A percentile compares a stretch with the other conserved stretches of the same genome.
These are phyloP conservation scores for Glaucidium brasilianum DNA, from an alignment of 2,113 vertebrate species.

Conservation along the genomic window DNA sequence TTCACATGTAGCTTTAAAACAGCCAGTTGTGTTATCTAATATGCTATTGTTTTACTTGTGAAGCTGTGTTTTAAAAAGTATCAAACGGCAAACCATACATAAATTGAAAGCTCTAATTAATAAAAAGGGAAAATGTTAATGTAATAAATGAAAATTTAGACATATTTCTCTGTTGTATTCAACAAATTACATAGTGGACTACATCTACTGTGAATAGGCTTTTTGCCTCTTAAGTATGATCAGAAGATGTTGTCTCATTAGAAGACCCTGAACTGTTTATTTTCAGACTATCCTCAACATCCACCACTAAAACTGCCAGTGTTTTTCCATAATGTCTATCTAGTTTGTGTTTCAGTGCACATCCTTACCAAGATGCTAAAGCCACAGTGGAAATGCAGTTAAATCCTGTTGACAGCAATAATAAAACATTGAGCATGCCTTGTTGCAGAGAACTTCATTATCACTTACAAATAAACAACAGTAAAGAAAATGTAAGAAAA, in stretches of 20 bases:
- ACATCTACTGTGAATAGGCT: background rate
- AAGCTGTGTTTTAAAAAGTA: background rate
- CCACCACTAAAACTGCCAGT: background rate
- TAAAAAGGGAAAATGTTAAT: background rate
- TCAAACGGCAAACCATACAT: background rate
- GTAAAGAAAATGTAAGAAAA: background rate
- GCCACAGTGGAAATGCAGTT: conserved; percentile 63
- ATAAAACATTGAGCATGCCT: conserved; percentile 58
- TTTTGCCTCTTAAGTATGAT: background rate
- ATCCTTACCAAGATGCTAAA: conserved; percentile 35
- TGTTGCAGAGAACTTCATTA: conserved; percentile 45
- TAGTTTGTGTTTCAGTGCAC: conserved; percentile 60
- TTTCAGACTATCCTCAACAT: background rate
- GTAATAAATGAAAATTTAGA: background rate
- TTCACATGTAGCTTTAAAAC: background rate
- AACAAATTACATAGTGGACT: background rate
- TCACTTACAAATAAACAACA: conserved; percentile 30
- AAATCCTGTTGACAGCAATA: conserved; percentile 42
- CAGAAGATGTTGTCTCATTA: background rate
- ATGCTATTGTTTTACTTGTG: background rate
- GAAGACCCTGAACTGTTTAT: background rate
- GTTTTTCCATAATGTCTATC: background rate
- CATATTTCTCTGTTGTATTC: background rate
- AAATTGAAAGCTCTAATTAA: background rate
- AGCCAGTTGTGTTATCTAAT: background rate